A percentile compares a stretch with the other conserved stretches of the same genome.
phyloP scores from a whole-genome alignment of 2,113 vertebrate species.

The Ictalurus punctatus region DNA sequence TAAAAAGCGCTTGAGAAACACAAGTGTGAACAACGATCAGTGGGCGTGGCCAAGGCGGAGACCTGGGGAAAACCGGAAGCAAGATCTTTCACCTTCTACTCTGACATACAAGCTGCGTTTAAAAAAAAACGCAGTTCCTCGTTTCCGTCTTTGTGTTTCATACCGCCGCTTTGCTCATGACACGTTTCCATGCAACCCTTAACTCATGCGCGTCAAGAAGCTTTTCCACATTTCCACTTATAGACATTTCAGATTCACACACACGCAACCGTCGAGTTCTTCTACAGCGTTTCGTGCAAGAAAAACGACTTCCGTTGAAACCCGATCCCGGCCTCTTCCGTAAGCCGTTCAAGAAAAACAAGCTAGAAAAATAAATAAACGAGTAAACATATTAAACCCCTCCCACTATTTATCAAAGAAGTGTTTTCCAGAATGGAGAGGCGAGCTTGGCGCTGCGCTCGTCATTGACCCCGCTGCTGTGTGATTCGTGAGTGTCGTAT shows the following conservation, averaged over 20 bases:
- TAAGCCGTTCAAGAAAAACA: constrained; percentile 23
- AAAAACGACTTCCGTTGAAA: constrained; percentile 13
- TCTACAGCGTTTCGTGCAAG: not conserved
- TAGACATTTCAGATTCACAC: not conserved
- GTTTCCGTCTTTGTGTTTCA: not conserved
- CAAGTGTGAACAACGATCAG: not conserved
- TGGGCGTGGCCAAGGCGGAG: not conserved
- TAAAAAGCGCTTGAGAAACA: not conserved
- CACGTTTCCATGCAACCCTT: not conserved
- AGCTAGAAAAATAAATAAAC: not conserved
- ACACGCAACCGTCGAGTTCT: not conserved
- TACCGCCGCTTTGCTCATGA: too few relatives aligned
- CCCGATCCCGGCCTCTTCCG: not conserved
- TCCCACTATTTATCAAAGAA: constrained; percentile 8
- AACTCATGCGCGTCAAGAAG: not conserved
- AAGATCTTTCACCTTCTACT: not conserved
- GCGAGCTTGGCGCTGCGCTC: not conserved
- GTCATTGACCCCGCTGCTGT: not conserved
- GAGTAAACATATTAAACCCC: not conserved
- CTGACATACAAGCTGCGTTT: not conserved
- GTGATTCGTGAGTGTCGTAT: constrained; percentile 25
- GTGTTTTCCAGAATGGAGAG: not conserved
- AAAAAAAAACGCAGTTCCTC: not conserved
- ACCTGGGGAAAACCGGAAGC: not conserved
- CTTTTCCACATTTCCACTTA: not conserved